Conservation (phyloP, 2,888 invertebrate species). For the Acleris emargana region DNA sequence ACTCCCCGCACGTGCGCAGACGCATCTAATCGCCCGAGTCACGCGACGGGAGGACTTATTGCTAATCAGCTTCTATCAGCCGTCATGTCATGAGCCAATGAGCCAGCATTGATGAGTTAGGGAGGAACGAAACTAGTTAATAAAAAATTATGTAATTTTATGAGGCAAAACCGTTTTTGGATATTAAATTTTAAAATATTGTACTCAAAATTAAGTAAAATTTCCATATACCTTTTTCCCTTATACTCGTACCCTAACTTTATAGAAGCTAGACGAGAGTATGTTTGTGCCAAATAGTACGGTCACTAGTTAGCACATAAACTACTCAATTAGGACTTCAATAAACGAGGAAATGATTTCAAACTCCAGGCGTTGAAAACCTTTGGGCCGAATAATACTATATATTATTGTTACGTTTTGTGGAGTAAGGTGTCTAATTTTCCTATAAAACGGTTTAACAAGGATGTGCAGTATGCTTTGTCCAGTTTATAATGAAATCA, state of each 20-base stretch:
- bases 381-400: not conserved
- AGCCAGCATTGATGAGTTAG: constrained; percentile 9
- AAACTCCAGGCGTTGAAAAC: constrained; percentile 4
- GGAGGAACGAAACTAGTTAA: constrained; percentile 15
- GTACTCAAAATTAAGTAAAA: no score
- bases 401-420: not conserved
- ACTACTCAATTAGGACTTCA: constrained; percentile 26
- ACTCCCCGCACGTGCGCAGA: constrained; percentile 15
- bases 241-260: no score
- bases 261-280: not conserved
- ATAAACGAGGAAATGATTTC: constrained; percentile 21
- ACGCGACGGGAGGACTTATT: constrained; percentile 38
- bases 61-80: constrained; percentile 38
- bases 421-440: not conserved
- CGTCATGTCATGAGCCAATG: constrained; percentile 24
- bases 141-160: not conserved
- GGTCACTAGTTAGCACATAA: not conserved
- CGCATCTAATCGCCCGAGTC: constrained; percentile 7
- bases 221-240: no score
- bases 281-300: constrained; percentile 19
- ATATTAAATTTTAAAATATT: no score
- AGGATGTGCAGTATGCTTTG: no score
- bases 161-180: no score
- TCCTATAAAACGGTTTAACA: not conserved
- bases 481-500: no score